These are phyloP conservation scores for Thamnophis elegans DNA, from an alignment of 2,797 vertebrate species.

Conservation along the genomic window DNA sequence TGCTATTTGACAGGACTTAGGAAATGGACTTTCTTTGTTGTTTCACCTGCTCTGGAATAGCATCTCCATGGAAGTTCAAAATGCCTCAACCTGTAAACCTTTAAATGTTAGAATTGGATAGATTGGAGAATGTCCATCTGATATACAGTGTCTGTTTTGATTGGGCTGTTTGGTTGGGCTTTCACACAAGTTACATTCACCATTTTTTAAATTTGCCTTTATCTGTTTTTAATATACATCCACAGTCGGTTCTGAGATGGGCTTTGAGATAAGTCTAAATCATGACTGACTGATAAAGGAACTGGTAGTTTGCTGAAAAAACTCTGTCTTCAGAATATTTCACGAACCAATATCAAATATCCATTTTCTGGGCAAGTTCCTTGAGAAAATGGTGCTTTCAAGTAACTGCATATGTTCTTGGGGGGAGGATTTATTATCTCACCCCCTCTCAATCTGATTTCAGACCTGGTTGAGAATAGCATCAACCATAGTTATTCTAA, in stretches of 20 bases:
- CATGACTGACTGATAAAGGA: not conserved
- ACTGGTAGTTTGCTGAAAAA: not conserved
- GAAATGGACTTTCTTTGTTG: not conserved
- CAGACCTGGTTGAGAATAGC: not conserved
- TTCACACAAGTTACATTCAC: not conserved
- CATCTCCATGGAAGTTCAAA: not conserved
- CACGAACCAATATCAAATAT: not conserved
- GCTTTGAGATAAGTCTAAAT: not conserved
- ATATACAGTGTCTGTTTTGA: not conserved
- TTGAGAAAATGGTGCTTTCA: not conserved
- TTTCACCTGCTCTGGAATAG: not conserved
- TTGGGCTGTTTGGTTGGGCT: not conserved
- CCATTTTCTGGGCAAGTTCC: not conserved
- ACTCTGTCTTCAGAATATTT: not conserved
- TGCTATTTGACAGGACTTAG: not conserved
- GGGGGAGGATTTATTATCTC: not conserved
- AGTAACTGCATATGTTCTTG: not conserved
- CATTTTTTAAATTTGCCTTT: not conserved
- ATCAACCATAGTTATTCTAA: not conserved
- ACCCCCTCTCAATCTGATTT: not conserved
- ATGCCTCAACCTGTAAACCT: not conserved
- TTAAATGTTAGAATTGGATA: not conserved
- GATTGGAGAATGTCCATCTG: not conserved
- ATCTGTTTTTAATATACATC: not conserved
- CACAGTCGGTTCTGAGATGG: not conserved